phyloP scores from a whole-genome alignment of 2,888 invertebrate species.

The Megalurothrips usitatus region DNA sequence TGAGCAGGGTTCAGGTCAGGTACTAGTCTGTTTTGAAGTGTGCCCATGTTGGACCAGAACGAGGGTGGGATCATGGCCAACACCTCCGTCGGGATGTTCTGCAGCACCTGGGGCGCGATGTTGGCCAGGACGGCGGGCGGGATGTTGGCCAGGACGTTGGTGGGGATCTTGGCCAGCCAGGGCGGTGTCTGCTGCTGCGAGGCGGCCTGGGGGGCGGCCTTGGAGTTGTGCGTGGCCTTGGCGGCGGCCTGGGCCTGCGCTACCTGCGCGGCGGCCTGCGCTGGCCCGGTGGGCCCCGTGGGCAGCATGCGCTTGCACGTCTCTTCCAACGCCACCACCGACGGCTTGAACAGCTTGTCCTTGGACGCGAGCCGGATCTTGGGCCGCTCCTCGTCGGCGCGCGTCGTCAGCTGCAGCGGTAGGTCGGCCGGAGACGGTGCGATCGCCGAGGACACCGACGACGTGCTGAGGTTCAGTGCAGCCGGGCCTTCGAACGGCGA shows the following conservation, averaged over 20 bases:
- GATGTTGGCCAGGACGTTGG: constrained; percentile 5
- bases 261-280: constrained; percentile 18
- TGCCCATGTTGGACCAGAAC: not conserved
- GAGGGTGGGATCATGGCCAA: not conserved
- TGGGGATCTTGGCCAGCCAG: not conserved
- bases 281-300: not conserved
- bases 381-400: not conserved
- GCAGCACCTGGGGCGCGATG: not conserved
- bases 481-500: not conserved
- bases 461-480: constrained; percentile 2
- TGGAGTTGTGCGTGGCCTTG: not conserved
- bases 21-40: not conserved
- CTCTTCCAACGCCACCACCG: constrained; percentile 16
- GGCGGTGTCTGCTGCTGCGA: not conserved
- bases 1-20: not conserved
- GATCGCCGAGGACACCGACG: not conserved
- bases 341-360: constrained; percentile 8
- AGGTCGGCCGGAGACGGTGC: not conserved
- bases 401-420: not conserved
- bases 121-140: not conserved
- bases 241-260: not conserved
- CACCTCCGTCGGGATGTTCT: constrained; percentile 4
- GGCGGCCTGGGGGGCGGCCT: not conserved
- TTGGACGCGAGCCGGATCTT: constrained; percentile 8
- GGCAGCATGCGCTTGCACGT: constrained; percentile 11